phyloP scores from a whole-genome alignment of 2,113 vertebrate genomes.

The Ameiurus melas region DNA sequence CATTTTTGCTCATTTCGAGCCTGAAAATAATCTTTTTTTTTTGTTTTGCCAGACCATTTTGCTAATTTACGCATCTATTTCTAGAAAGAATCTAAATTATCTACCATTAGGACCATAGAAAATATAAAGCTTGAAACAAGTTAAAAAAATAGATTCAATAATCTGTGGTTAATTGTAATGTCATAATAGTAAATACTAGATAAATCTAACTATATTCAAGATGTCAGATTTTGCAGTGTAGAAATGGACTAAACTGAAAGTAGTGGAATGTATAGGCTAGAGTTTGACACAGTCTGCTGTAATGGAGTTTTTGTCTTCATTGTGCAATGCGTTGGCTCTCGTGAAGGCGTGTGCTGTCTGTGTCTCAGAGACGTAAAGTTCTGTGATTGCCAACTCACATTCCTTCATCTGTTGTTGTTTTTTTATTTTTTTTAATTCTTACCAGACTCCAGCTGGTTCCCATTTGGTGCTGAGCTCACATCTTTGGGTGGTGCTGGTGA shows the following conservation, averaged over 20 bases:
- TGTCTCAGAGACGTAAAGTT: not conserved
- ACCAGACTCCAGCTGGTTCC: conserved; percentile 54
- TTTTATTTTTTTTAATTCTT: not conserved
- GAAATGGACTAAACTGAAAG: not conserved
- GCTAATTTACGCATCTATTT: no score
- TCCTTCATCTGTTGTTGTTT: conserved; percentile 17
- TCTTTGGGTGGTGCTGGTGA: conserved; percentile 16
- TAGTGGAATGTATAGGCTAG: not conserved
- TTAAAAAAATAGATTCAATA: no score
- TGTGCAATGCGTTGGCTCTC: not conserved
- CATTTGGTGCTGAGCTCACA: conserved; percentile 53
- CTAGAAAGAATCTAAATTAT: no score
- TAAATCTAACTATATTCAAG: no score
- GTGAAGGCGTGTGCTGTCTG: conserved; percentile 5
- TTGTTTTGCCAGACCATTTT: no score
- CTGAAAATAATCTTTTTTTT: no score
- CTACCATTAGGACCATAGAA: no score
- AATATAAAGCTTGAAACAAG: not conserved
- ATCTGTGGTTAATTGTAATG: no score
- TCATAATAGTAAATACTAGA: no score
- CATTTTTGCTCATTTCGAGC: no score
- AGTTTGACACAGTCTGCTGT: not conserved
- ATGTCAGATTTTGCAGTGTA: no score
- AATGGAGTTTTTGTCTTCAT: not conserved
- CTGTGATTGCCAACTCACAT: not conserved